Percentiles rank a stretch among this genome's conserved stretches.
Conservation (phyloP, 1,140 invertebrate species). For the Nasonia vitripennis region DNA sequence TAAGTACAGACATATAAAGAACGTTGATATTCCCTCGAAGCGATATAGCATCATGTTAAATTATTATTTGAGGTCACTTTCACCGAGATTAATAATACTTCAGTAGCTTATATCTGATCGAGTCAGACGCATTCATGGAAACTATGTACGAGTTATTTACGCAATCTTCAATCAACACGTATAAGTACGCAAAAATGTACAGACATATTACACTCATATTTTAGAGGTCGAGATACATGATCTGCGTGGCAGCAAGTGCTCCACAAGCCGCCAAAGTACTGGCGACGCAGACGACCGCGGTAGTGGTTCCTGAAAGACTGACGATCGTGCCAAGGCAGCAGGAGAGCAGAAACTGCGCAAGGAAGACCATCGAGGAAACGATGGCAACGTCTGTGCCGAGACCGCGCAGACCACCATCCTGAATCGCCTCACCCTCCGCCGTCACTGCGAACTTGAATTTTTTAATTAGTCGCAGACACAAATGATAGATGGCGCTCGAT, state of each 20-base stretch:
- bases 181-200: neutral
- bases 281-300: conserved; percentile 89
- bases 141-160: too few species aligned
- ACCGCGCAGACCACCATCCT: conserved; percentile 81
- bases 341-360: conserved; percentile 94
- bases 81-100: too few species aligned
- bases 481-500: too few species aligned
- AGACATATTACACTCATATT: neutral
- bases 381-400: conserved; percentile 95
- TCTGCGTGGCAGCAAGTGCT: conserved; percentile 87
- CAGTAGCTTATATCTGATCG: neutral
- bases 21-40: too few species aligned
- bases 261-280: conserved; percentile 89
- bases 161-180: too few species aligned
- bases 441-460: conserved; percentile 80
- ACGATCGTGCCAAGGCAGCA: conserved; percentile 91
- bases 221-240: conserved; percentile 84
- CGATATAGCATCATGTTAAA: too few species aligned
- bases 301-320: conserved; percentile 86
- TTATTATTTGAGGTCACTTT: too few species aligned
- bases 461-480: neutral
- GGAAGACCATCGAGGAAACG: conserved; percentile 95
- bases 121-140: neutral
- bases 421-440: conserved; percentile 74
- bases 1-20: too few species aligned